Percentiles rank a stretch among this genome's conserved stretches.
phyloP scores from a whole-genome alignment of 2,888 invertebrate genomes.

The Microctonus brassicae region DNA sequence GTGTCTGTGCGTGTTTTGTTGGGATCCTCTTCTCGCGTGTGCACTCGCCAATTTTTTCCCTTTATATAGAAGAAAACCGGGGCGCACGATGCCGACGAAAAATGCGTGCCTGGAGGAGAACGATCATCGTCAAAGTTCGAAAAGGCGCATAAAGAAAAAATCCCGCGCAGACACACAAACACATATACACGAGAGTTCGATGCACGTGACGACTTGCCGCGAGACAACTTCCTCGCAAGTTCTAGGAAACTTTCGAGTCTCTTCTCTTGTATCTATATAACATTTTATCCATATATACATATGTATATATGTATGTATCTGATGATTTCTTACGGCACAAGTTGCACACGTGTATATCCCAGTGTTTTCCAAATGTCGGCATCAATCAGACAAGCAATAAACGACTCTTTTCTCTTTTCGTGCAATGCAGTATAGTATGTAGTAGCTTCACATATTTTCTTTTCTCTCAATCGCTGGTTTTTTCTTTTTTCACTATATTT shows the following conservation, averaged over 20 bases:
- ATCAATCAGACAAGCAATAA: constrained; percentile 54
- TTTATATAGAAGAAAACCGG: constrained; percentile 17
- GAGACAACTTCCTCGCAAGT: constrained; percentile 28
- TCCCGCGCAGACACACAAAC: not conserved
- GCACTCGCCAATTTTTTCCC: constrained; percentile 4
- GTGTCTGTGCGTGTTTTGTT: constrained; percentile 18
- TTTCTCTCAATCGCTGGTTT: not conserved
- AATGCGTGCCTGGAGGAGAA: constrained; percentile 21
- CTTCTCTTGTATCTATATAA: constrained; percentile 5
- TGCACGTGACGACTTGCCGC: constrained; percentile 24
- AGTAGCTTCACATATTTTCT: not conserved
- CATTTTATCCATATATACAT: no score
- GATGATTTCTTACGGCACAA: not conserved
- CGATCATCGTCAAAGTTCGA: constrained; percentile 23
- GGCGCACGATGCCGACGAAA: constrained; percentile 15
- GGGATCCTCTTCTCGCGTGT: constrained; percentile 22
- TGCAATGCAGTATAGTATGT: no score
- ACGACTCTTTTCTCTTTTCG: constrained; percentile 33
- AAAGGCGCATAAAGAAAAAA: constrained; percentile 7
- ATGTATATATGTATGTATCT: not conserved
- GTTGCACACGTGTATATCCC: constrained; percentile 10
- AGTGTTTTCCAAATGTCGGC: constrained; percentile 70
- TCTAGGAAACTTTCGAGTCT: constrained; percentile 25
- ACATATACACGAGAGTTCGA: constrained; percentile 13
- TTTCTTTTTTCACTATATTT: constrained; percentile 27